These are phyloP conservation scores for Sander lucioperca DNA, from an alignment of 2,113 vertebrate species.

Conservation along the genomic window DNA sequence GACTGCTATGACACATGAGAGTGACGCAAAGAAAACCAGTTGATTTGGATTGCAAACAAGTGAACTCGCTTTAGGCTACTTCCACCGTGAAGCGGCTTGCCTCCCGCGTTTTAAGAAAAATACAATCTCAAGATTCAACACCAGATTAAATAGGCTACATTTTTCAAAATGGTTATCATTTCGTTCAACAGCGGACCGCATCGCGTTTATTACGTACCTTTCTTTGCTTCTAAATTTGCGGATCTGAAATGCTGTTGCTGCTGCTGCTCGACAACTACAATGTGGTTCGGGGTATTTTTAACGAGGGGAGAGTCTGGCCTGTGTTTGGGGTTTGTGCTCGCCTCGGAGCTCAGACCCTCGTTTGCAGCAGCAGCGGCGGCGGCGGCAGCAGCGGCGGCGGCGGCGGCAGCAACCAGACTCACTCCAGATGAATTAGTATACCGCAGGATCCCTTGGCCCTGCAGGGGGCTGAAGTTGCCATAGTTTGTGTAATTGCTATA, in stretches of 20 bases:
- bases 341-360: constrained; percentile 86
- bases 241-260: constrained; percentile 88
- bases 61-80: constrained; percentile 27
- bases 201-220: constrained; percentile 90
- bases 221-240: constrained; percentile 92
- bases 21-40: constrained; percentile 33
- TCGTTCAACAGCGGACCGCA: not conserved
- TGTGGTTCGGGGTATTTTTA: constrained; percentile 89
- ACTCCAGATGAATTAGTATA: constrained; percentile 89
- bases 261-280: constrained; percentile 76
- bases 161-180: constrained; percentile 15
- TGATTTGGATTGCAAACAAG: constrained; percentile 60
- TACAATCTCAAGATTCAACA: constrained; percentile 48
- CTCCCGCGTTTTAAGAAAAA: constrained; percentile 31
- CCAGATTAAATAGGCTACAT: constrained; percentile 33
- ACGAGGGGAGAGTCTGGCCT: constrained; percentile 88
- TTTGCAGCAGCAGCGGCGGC: constrained; percentile 73
- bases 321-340: constrained; percentile 87
- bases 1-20: constrained; percentile 25
- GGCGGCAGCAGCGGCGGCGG: constrained; percentile 45
- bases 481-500: constrained; percentile 99
- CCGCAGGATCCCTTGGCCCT: constrained; percentile 95
- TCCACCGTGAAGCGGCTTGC: constrained; percentile 8
- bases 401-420: constrained; percentile 82
- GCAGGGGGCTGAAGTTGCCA: constrained; percentile 95